Evolutionary conservation across 2,888 invertebrate species (phyloP).

Genomic region (Acholoe squamosa): DNA sequence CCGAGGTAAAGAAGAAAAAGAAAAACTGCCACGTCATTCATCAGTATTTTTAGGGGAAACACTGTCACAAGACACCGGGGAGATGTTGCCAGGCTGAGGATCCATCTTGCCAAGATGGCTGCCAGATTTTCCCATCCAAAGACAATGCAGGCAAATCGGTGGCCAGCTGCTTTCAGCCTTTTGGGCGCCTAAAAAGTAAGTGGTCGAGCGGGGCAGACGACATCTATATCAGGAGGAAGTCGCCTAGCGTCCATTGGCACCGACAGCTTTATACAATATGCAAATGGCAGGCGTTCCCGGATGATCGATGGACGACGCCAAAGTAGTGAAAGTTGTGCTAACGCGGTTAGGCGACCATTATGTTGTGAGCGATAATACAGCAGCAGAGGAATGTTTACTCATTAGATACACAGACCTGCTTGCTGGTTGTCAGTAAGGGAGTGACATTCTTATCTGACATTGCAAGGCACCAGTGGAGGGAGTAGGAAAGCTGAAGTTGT

Average conservation of each 20-base stretch:
- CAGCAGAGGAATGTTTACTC: not conserved
- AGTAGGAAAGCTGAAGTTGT: not conserved
- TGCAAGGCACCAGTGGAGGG: not conserved
- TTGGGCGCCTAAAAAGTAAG: constrained; percentile 3
- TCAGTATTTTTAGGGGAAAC: constrained; percentile 46
- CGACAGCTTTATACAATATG: constrained; percentile 34
- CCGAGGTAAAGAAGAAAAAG: not conserved
- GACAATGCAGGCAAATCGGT: not conserved
- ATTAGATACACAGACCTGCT: constrained; percentile 2
- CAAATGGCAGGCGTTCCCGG: constrained; percentile 1
- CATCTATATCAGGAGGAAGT: not conserved
- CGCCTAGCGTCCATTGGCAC: not conserved
- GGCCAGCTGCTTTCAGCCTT: not conserved
- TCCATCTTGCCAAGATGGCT: constrained; percentile 36
- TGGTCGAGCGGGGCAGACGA: not conserved
- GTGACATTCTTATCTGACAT: not conserved
- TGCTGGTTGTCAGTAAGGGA: not conserved
- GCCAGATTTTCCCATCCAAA: constrained; percentile 19
- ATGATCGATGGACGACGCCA: constrained; percentile 15
- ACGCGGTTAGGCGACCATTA: constrained; percentile 25
- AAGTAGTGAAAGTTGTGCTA: constrained; percentile 41
- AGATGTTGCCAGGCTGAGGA: constrained; percentile 41
- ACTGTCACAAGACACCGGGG: constrained; percentile 52
- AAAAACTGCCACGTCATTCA: constrained; percentile 10
- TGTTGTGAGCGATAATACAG: constrained; percentile 24